phyloP scores from a whole-genome alignment of 2,113 vertebrate genomes.

The Chionodraco myersi region DNA sequence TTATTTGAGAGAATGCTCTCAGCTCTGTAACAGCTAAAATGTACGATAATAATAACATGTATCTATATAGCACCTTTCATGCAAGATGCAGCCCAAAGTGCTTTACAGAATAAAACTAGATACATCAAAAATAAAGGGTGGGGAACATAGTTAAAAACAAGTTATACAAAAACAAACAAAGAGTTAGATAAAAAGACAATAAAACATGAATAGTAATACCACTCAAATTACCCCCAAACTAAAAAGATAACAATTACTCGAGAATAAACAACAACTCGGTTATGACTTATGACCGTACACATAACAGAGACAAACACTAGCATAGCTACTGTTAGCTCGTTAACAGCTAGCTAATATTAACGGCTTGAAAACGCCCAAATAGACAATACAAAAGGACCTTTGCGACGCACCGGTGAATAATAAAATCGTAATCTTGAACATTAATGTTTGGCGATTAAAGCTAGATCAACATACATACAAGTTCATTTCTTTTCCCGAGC shows the following conservation, averaged over 20 bases:
- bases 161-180: too few species aligned
- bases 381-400: accelerated
- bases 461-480: neutral
- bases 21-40: neutral
- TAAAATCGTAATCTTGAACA: neutral
- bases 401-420: accelerated
- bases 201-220: too few species aligned
- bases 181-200: too few species aligned
- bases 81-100: too few species aligned
- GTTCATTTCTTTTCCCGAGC: neutral
- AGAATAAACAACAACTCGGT: neutral
- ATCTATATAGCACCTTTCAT: too few species aligned
- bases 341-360: constrained; percentile 1
- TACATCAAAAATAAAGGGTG: too few species aligned
- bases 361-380: neutral
- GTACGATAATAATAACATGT: neutral
- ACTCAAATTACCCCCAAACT: too few species aligned
- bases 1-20: neutral
- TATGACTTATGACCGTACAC: neutral
- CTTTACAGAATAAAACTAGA: too few species aligned
- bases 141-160: too few species aligned
- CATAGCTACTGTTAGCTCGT: constrained; percentile 12
- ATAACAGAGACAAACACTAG: neutral
- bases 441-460: accelerated
- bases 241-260: too few species aligned